phyloP scores from a whole-genome alignment of 2,888 invertebrate genomes.

The Peribatodes rhomboidaria region DNA sequence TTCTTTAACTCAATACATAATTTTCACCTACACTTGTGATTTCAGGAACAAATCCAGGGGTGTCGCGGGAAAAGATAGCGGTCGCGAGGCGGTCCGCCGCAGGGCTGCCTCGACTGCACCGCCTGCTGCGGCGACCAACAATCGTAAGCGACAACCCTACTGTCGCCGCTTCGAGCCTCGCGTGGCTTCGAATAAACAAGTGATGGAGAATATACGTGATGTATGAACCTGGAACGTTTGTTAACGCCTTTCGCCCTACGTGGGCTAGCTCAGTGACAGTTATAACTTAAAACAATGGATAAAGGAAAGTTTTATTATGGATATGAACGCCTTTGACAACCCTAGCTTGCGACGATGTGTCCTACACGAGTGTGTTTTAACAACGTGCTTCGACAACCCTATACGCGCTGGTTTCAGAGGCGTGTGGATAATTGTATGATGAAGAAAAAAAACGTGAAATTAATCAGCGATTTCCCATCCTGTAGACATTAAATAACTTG shows the following conservation, averaged over 20 bases:
- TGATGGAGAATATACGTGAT: background rate
- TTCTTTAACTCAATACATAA: no score
- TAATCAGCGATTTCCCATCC: no score
- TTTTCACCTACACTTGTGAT: background rate
- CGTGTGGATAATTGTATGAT: background rate
- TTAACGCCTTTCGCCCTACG: background rate
- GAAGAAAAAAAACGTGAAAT: no score
- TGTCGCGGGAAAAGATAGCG: constrained; percentile 85
- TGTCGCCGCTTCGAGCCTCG: background rate
- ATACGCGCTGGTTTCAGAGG: background rate
- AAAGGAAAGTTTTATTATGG: background rate
- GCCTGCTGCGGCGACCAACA: constrained; percentile 81
- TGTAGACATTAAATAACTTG: no score
- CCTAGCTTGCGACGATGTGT: no score
- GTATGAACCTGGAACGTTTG: background rate
- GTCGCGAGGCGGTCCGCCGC: constrained; percentile 77
- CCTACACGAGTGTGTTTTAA: background rate
- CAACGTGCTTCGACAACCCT: background rate
- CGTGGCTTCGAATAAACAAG: background rate
- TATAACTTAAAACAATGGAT: background rate
- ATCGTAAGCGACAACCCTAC: constrained; percentile 33
- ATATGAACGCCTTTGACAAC: no score
- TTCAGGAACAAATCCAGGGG: constrained; percentile 75
- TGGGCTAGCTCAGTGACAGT: background rate
- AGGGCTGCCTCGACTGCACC: constrained; percentile 86